A percentile compares a stretch with the other conserved stretches of the same genome.
Conservation (phyloP, 92 coral and sea anemone genomes). For the Epizoanthus rinbou region DNA sequence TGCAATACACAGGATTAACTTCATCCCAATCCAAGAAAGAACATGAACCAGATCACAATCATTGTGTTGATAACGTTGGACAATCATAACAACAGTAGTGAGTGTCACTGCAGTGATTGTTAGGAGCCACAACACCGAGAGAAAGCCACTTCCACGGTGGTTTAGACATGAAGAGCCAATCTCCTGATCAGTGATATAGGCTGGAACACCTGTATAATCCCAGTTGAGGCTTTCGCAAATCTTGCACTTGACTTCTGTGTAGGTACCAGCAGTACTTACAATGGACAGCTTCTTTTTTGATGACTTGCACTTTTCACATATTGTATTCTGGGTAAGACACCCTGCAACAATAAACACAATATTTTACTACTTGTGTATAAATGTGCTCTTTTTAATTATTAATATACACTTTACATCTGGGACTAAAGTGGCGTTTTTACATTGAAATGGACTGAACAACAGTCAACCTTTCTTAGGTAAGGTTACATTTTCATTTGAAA, state of each 20-base stretch:
- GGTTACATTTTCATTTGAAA: too few species aligned
- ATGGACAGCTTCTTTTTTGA: slow-evolving; percentile 36
- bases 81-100: slow-evolving; percentile 47
- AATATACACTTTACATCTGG: too few species aligned
- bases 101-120: slow-evolving; percentile 59
- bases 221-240: slow-evolving; percentile 81
- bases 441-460: too few species aligned
- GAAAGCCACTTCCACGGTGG: slow-evolving; percentile 80
- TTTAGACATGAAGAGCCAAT: slow-evolving; percentile 79
- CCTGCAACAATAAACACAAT: slow-evolving; percentile 45
- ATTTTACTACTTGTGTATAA: neutral
- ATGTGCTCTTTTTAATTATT: too few species aligned
- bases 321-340: slow-evolving; percentile 57
- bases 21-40: slow-evolving; percentile 76
- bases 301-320: slow-evolving; percentile 63
- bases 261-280: neutral
- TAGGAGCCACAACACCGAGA: slow-evolving; percentile 79
- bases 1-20: slow-evolving; percentile 64
- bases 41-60: slow-evolving; percentile 68
- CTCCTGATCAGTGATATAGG: slow-evolving; percentile 70
- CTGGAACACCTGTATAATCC: slow-evolving; percentile 76
- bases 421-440: too few species aligned
- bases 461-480: too few species aligned
- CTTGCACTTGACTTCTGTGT: slow-evolving; percentile 59
- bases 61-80: slow-evolving; percentile 34